Conservation (phyloP, 2,888 invertebrate genomes). For the Mantis religiosa region DNA sequence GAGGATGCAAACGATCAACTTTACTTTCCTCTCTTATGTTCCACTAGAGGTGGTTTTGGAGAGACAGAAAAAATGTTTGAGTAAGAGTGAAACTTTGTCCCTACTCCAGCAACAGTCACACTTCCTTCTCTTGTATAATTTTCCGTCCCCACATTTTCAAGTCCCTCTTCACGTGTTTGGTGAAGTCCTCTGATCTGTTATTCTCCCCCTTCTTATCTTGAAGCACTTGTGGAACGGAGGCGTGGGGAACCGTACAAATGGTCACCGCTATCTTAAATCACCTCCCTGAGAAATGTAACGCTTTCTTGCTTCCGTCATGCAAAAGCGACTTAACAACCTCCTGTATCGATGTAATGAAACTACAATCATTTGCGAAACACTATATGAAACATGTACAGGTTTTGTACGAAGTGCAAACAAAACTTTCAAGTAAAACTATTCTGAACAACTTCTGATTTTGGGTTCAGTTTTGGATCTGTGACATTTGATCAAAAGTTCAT, state of each 20-base stretch:
- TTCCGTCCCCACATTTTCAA: neutral
- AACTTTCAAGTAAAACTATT: no score
- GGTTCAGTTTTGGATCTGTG: no score
- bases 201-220: neutral
- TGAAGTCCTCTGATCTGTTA: neutral
- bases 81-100: neutral
- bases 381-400: no score
- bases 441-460: no score
- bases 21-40: neutral
- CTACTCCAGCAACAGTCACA: neutral
- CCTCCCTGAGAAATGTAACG: neutral
- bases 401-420: no score
- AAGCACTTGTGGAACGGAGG: neutral
- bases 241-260: neutral
- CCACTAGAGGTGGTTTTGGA: neutral
- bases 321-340: neutral
- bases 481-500: no score
- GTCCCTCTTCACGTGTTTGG: neutral
- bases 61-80: neutral
- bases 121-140: neutral
- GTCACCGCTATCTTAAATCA: neutral
- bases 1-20: no score
- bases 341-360: no score
- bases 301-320: neutral
- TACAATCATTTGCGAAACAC: no score